Evolutionary conservation across 2,113 vertebrate genomes (phyloP).

Genomic region (Alosa alosa): DNA sequence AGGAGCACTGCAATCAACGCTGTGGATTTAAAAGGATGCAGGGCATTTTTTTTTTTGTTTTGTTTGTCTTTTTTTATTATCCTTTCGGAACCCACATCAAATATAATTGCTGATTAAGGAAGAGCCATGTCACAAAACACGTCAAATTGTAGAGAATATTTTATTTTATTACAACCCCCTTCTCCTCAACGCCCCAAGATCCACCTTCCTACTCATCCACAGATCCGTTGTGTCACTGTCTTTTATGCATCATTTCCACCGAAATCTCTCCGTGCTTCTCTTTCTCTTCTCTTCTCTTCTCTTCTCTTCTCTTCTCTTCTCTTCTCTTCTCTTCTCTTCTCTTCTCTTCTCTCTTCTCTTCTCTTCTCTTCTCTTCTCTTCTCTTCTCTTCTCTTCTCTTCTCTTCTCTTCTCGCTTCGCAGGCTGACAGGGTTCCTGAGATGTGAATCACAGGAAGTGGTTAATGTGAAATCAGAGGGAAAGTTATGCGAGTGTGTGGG

Average conservation of each 20-base stretch:
- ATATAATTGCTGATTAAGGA: slow-evolving; percentile 41
- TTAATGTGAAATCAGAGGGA: slow-evolving; percentile 22
- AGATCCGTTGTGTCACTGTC: slow-evolving; percentile 8
- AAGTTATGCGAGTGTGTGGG: slow-evolving; percentile 33
- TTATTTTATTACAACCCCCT: neutral
- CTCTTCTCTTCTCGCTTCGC: neutral
- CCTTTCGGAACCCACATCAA: slow-evolving; percentile 30
- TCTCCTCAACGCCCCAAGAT: no score
- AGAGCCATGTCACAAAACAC: slow-evolving; percentile 30
- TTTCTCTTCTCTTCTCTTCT: neutral
- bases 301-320: neutral
- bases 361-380: neutral
- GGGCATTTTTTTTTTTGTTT: neutral
- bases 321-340: neutral
- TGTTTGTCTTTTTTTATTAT: neutral
- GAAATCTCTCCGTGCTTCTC: neutral
- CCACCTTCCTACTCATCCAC: neutral
- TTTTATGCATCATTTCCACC: slow-evolving; percentile 24
- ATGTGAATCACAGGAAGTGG: slow-evolving; percentile 27
- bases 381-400: no score
- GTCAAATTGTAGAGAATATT: slow-evolving; percentile 22
- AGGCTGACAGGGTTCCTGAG: neutral
- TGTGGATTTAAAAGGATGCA: slow-evolving; percentile 34
- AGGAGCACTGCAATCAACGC: slow-evolving; percentile 48
- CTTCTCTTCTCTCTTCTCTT: neutral